Evolutionary conservation across 2,888 invertebrate species (phyloP), one percentile per base, ranked within the genome.

Genomic region (Amphimallon solstitiale): DNA sequence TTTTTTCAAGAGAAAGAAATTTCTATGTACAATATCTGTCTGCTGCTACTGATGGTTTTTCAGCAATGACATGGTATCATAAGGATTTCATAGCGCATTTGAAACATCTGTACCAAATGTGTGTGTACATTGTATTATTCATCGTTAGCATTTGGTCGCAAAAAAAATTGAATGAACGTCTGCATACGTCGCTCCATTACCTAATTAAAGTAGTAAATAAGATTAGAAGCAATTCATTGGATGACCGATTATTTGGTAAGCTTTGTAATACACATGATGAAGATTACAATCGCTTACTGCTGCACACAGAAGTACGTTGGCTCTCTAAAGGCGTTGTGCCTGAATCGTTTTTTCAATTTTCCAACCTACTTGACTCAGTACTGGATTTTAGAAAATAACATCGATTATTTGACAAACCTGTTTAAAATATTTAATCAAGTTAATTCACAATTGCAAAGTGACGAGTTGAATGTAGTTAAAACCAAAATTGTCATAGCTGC

Each of bases 1-100:
- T 23, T 2, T 23, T 23, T 23, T 23, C 23, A 23, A 23, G 23
- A 23, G 23, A 23, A 23, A 23, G 23, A 23, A 37, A 72, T 71
- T 54, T 70, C 73, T 63, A 73, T 73, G 19, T 67, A 63, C 70
- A 75, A 77, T 70, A 70, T 74, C 68, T 76, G 68, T 78, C 75
- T 56, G 74, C 73, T 67, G 73, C 76, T 69, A 73, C 75, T 74
- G 76, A 77, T 74, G 73, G 75, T 72, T 73, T 74, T 69, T 74
- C 74, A 71, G 72, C 75, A 69, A 77, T 76, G 72, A 65, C 75
- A 63, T 74, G 74, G 68, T 74, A 76, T 51, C 73, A 76, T 73
- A 70, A 72, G 72, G 75, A 74, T 52, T 77, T 78, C 74, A 73
- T 77, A 74, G 74, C 72, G 63, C 70, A 75, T 75, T 72, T 76